Conservation (phyloP, 1,140 invertebrate genomes). For the Aleiodes sp. region DNA sequence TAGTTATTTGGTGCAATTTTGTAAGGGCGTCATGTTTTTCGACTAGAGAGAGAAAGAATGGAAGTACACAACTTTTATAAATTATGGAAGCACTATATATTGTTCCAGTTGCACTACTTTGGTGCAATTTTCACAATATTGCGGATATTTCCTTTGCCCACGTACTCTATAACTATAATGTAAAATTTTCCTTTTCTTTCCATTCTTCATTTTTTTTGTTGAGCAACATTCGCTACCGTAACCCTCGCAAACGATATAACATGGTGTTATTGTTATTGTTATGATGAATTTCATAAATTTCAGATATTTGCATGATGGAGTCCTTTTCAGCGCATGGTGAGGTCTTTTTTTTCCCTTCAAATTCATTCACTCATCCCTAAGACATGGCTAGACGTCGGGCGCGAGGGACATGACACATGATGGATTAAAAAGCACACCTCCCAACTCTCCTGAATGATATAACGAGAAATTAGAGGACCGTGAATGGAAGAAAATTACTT, state of each 20-base stretch:
- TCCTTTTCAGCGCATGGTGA: too few relatives aligned
- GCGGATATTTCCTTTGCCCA: not conserved
- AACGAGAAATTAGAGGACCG: not conserved
- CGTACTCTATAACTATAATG: not conserved
- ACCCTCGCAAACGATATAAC: too few relatives aligned
- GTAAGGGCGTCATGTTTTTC: constrained; percentile 19
- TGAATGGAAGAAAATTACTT: not conserved
- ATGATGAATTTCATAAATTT: too few relatives aligned
- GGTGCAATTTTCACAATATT: not conserved
- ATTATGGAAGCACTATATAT: not conserved
- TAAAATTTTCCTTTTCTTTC: too few relatives aligned
- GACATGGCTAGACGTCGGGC: not conserved
- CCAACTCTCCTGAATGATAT: not conserved
- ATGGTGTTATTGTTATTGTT: too few relatives aligned
- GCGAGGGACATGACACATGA: not conserved
- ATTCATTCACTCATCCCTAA: too few relatives aligned
- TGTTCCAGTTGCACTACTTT: not conserved
- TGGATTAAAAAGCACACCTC: not conserved
- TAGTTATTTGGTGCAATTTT: constrained; percentile 6
- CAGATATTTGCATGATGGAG: too few relatives aligned
- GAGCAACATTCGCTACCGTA: too few relatives aligned
- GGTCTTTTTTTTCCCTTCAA: too few relatives aligned
- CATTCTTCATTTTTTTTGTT: too few relatives aligned
- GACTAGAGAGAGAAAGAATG: not conserved
- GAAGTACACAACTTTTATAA: not conserved